These are phyloP conservation scores for Xyrichtys novacula DNA, from an alignment of 2,797 vertebrate genomes.

Conservation along the genomic window DNA sequence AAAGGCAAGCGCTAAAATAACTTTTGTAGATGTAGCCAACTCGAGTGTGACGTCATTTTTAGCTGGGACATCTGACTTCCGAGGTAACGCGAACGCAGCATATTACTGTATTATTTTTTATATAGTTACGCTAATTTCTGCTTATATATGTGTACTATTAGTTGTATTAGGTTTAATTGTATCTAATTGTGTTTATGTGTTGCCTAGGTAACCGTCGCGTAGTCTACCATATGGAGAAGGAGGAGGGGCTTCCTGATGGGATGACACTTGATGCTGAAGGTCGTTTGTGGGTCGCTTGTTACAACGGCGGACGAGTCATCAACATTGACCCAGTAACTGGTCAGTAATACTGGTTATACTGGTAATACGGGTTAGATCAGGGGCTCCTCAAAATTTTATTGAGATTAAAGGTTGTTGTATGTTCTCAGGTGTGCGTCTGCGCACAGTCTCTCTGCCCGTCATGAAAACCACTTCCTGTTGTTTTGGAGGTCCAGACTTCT, in stretches of 20 bases:
- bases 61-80: too few relatives aligned
- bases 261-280: constrained; percentile 91
- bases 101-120: too few relatives aligned
- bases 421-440: constrained; percentile 88
- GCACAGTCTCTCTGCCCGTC: constrained; percentile 89
- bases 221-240: constrained; percentile 88
- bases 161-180: neutral
- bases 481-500: constrained; percentile 93
- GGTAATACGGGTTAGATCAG: too few relatives aligned
- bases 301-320: constrained; percentile 90
- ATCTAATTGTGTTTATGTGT: neutral
- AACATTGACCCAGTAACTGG: constrained; percentile 92
- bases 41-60: too few relatives aligned
- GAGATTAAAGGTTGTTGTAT: too few relatives aligned
- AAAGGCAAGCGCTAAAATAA: too few relatives aligned
- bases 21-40: too few relatives aligned
- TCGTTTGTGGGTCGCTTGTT: constrained; percentile 94
- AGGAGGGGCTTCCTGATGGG: constrained; percentile 92
- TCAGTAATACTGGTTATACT: constrained; percentile 50
- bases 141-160: neutral
- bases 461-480: constrained; percentile 93
- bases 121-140: too few relatives aligned
- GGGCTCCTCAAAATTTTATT: too few relatives aligned
- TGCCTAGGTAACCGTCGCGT: constrained; percentile 88
- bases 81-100: too few relatives aligned